Evolutionary conservation across 2,888 invertebrate genomes (phyloP).

Genomic region (Anthophora plumipes): DNA sequence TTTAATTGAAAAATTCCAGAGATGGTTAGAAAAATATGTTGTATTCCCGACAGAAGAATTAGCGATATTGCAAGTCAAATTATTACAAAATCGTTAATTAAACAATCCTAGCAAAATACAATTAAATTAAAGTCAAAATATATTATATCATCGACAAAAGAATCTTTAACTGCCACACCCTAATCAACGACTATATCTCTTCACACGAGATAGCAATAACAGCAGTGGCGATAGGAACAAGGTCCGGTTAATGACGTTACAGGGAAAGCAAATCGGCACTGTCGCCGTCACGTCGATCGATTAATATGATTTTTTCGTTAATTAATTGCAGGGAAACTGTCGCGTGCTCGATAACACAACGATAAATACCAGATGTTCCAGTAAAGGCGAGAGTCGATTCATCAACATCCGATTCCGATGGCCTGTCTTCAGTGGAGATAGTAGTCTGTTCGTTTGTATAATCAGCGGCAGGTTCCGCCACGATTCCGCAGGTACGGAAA

Average conservation of each 20-base stretch:
- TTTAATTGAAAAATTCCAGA: not conserved
- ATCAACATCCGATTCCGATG: constrained; percentile 58
- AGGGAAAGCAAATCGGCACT: constrained; percentile 57
- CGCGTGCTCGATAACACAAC: constrained; percentile 54
- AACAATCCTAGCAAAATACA: not conserved
- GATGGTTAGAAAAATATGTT: not conserved
- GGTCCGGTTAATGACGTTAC: constrained; percentile 38
- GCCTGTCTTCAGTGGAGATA: constrained; percentile 10
- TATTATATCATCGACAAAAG: not conserved
- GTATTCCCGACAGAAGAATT: not conserved
- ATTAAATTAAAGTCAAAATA: not conserved
- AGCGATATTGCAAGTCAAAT: not conserved
- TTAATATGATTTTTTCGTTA: constrained; percentile 74
- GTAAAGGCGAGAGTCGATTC: constrained; percentile 70
- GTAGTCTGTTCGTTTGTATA: constrained; percentile 54
- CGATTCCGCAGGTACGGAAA: constrained; percentile 63
- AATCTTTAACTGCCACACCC: not conserved
- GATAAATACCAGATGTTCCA: constrained; percentile 68
- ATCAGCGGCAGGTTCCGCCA: constrained; percentile 42
- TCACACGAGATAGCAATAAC: not conserved
- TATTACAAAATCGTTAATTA: not conserved
- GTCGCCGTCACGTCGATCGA: constrained; percentile 68
- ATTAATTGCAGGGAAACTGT: constrained; percentile 62
- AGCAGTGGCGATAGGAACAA: not conserved
- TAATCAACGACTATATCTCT: not conserved